A percentile compares a stretch with the other conserved stretches of the same genome.
These are phyloP conservation scores for Lochmaea crataegi DNA, from an alignment of 2,888 invertebrate species.

Conservation along the genomic window DNA sequence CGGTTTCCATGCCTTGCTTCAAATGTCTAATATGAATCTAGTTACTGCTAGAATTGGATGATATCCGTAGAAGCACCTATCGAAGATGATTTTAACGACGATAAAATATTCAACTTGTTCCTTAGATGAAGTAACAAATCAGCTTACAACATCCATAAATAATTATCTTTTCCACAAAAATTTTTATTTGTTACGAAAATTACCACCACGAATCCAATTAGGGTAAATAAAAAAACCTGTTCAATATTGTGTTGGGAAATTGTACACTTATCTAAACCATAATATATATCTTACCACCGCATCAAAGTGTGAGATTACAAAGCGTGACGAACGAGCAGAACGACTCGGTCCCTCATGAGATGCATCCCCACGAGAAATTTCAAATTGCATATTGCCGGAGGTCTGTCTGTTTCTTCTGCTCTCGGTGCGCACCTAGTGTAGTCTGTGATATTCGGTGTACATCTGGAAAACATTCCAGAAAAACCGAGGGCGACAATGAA, in stretches of 20 bases:
- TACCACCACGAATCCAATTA: background rate
- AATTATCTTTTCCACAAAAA: no score
- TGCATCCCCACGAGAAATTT: constrained; percentile 59
- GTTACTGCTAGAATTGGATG: no score
- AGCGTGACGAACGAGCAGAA: constrained; percentile 54
- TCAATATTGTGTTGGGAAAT: background rate
- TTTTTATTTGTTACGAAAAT: background rate
- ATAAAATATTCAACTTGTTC: no score
- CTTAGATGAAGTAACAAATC: no score
- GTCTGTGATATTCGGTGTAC: constrained; percentile 9
- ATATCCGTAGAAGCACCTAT: no score
- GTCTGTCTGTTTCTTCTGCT: constrained; percentile 32
- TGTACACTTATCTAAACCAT: constrained; percentile 1
- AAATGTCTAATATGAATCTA: no score
- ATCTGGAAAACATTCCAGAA: constrained; percentile 24
- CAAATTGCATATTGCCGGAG: constrained; percentile 58
- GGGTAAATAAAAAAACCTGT: background rate
- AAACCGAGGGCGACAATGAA: constrained; percentile 25
- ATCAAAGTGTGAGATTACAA: constrained; percentile 51
- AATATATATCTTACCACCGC: constrained; percentile 30
- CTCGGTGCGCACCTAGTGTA: constrained; percentile 10
- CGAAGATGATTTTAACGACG: no score
- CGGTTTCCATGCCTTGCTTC: no score
- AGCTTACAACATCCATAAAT: no score
- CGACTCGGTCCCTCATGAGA: constrained; percentile 44